Evolutionary conservation across 2,113 vertebrate species (phyloP), one percentile per base, ranked within the genome.

Genomic region (Prochilodus magdalenae): DNA sequence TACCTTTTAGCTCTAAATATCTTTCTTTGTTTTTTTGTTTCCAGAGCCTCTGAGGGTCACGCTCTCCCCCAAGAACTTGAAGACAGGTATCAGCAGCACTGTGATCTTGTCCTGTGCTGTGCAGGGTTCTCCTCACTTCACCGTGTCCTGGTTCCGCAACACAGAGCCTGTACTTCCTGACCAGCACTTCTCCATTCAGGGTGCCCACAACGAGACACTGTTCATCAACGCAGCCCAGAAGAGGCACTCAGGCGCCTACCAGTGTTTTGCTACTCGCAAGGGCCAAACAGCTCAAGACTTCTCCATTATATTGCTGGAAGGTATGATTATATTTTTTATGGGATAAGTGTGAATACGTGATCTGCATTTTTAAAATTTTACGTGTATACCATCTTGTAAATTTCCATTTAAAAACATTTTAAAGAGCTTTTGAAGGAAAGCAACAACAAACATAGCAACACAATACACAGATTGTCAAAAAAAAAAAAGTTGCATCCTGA

Each of bases 11-110:
- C n/a, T n/a, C n/a, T n/a, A n/a, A n/a, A n/a, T n/a, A n/a, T n/a
- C n/a, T n/a, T n/a, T n/a, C n/a, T n/a, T n/a, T n/a, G n/a, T n/a
- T n/a, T n/a, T n/a, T 6, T 36, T 6, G 3, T 36, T 4, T 83
- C 47, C 88, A 99, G 97, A 99, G 89, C 96, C 97, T 60, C 94
- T 99, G 88, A 95, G 95, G n/a, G 97, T 99, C 90, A 98, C 96
- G 77, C 93, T 99, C 88, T 97, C 97, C 86, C 98, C 98, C 89
- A 98, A 99, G 94, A 98, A 98, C 92, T 94, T 99, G 89, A 99
- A 99, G 92, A 98, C 97, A 0, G 97, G 97, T 79, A 99, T 99
- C 49, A 98, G 98, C 92, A 99, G 97, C 89, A 99, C 98, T 0
- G 98, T 99, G 86, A 98, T 99, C 92, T 95, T 99, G 44, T 98